phyloP scores from a whole-genome alignment of 2,888 invertebrate species.

The Drosophila nigricruria region DNA sequence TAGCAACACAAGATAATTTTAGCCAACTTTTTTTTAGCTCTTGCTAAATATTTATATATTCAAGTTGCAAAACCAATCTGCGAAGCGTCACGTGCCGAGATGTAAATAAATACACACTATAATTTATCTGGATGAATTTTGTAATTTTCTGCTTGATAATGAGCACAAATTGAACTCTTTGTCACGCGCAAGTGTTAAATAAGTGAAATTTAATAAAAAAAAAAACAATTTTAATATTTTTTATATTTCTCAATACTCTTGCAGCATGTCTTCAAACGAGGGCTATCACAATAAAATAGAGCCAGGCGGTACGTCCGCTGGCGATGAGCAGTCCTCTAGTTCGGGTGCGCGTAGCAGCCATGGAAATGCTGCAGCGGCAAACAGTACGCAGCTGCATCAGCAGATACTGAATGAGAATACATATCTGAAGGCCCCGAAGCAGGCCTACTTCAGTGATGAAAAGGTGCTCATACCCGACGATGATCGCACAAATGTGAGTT shows the following conservation, averaged over 20 bases:
- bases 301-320: conserved; percentile 46
- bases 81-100: conserved; percentile 20
- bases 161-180: background rate
- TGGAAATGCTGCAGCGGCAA: conserved; percentile 15
- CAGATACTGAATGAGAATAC: conserved; percentile 82
- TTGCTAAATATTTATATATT: conserved; percentile 4
- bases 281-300: conserved; percentile 76
- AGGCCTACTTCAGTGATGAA: conserved; percentile 88
- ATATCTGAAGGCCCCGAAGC: conserved; percentile 80
- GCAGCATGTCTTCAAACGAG: conserved; percentile 82
- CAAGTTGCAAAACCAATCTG: conserved; percentile 7
- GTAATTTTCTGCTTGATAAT: conserved; percentile 1
- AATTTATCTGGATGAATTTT: background rate
- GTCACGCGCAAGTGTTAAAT: conserved; percentile 8
- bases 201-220: background rate
- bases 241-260: background rate
- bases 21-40: background rate
- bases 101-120: conserved; percentile 4
- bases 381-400: conserved; percentile 51
- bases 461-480: conserved; percentile 88
- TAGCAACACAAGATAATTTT: background rate
- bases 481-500: conserved; percentile 62
- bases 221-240: background rate
- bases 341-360: conserved; percentile 50
- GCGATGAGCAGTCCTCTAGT: conserved; percentile 58